phyloP scores from a whole-genome alignment of 2,888 invertebrate genomes.

The Cyrtodaria siliqua region DNA sequence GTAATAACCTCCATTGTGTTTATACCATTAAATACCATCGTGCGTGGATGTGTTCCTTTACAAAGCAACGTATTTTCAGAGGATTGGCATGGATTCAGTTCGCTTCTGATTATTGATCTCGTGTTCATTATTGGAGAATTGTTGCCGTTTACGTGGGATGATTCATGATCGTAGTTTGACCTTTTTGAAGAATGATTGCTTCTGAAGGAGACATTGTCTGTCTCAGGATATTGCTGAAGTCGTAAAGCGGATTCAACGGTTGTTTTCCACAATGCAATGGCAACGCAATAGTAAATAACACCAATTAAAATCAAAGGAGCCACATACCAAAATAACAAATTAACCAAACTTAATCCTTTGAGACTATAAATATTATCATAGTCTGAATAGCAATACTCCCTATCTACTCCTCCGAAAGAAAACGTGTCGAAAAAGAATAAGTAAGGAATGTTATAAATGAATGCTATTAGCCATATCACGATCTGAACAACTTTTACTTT shows the following conservation, averaged over 20 bases:
- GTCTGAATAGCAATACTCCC: too few species aligned
- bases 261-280: conserved; percentile 92
- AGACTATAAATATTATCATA: too few species aligned
- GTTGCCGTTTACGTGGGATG: too few species aligned
- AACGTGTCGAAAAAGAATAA: conserved; percentile 94
- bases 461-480: too few species aligned
- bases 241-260: conserved; percentile 42
- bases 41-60: background rate
- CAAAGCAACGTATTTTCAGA: background rate
- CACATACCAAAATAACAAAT: conserved; percentile 93
- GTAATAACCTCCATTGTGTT: background rate
- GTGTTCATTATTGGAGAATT: background rate
- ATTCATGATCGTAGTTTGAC: background rate
- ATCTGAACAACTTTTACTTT: conserved; percentile 91
- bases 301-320: conserved; percentile 92
- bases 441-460: conserved; percentile 94
- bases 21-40: background rate
- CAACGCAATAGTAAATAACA: conserved; percentile 93
- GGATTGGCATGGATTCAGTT: background rate
- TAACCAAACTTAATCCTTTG: too few species aligned
- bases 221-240: conserved; percentile 22
- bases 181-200: background rate
- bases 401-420: conserved; percentile 84
- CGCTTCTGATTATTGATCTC: background rate
- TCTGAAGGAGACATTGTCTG: conserved; percentile 1